Conservation (phyloP, 2,797 vertebrate species). For the Astyanax mexicanus region DNA sequence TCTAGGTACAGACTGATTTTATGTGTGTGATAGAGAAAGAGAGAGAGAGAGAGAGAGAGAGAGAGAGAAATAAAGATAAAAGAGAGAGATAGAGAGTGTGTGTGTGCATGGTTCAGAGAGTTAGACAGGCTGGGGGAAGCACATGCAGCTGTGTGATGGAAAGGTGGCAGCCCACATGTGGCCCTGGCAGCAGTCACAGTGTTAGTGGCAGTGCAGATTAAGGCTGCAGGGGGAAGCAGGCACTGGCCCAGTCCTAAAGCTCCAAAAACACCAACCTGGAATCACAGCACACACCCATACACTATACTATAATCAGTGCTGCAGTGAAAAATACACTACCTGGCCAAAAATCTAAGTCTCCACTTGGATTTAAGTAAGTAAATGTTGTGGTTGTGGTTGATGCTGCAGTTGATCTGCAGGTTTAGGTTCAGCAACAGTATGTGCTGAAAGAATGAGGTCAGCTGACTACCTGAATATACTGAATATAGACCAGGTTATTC, state of each 20-base stretch:
- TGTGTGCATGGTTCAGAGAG: conserved; percentile 1
- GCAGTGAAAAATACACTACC: too few species aligned
- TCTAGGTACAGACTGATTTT: conserved; percentile 15
- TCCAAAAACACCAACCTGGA: neutral
- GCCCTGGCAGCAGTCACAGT: neutral
- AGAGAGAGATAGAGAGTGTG: too few species aligned
- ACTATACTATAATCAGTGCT: neutral
- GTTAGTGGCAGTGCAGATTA: neutral
- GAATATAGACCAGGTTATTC: too few species aligned
- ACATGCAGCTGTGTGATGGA: conserved; percentile 18
- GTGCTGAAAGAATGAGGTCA: too few species aligned
- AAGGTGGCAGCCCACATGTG: conserved; percentile 26
- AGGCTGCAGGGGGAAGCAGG: neutral
- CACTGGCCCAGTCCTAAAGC: neutral
- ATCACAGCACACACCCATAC: neutral
- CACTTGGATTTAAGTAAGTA: too few species aligned
- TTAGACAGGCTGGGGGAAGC: conserved; percentile 15
- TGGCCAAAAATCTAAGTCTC: too few species aligned
- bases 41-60: neutral
- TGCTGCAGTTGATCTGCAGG: too few species aligned
- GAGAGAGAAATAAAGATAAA: neutral
- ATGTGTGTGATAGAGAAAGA: conserved; percentile 2
- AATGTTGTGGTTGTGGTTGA: too few species aligned
- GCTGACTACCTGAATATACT: too few species aligned
- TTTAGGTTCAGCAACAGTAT: too few species aligned